Percentiles rank a stretch among this genome's conserved stretches.
phyloP scores from a whole-genome alignment of 37 sponge, comb jelly and placozoan genomes.

The Aplysina aerophoba region DNA sequence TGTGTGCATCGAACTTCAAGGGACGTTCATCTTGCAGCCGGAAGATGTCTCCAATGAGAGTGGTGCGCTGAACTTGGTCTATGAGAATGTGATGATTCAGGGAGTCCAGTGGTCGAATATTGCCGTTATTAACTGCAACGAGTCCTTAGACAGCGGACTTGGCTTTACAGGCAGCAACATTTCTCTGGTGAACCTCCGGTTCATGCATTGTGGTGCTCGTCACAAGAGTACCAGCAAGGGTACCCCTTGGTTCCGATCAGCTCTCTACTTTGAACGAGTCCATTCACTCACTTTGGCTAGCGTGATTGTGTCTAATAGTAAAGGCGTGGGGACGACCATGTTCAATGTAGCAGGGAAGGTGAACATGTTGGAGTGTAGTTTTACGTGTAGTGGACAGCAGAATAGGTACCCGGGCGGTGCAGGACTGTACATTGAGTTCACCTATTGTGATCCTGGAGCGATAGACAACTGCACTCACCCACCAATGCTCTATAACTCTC shows the following conservation, averaged over 20 bases:
- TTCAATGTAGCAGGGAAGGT: slow-evolving; percentile 47
- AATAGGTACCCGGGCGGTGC: slow-evolving; percentile 34
- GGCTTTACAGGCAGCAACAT: slow-evolving; percentile 32
- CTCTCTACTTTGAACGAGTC: slow-evolving; percentile 44
- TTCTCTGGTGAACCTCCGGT: neutral
- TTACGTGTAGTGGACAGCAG: slow-evolving; percentile 4
- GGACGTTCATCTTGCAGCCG: too few species aligned
- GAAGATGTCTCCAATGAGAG: too few species aligned
- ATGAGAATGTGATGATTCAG: neutral
- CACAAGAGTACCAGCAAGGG: slow-evolving; percentile 48
- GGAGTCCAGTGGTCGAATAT: neutral
- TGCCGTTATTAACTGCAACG: neutral
- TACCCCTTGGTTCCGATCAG: slow-evolving; percentile 2
- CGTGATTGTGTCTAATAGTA: slow-evolving; percentile 13
- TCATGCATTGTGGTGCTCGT: slow-evolving; percentile 24
- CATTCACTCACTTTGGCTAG: slow-evolving; percentile 19
- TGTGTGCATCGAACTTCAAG: too few species aligned
- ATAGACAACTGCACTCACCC: slow-evolving; percentile 32
- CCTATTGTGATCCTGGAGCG: slow-evolving; percentile 56
- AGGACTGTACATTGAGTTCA: slow-evolving; percentile 60
- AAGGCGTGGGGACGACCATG: slow-evolving; percentile 37
- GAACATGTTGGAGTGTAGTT: slow-evolving; percentile 22
- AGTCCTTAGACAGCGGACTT: slow-evolving; percentile 30
- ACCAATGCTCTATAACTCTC: neutral
- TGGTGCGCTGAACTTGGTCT: slow-evolving; percentile 1